phyloP scores from a whole-genome alignment of 2,888 invertebrate species.

The Caenorhabditis wallacei region DNA sequence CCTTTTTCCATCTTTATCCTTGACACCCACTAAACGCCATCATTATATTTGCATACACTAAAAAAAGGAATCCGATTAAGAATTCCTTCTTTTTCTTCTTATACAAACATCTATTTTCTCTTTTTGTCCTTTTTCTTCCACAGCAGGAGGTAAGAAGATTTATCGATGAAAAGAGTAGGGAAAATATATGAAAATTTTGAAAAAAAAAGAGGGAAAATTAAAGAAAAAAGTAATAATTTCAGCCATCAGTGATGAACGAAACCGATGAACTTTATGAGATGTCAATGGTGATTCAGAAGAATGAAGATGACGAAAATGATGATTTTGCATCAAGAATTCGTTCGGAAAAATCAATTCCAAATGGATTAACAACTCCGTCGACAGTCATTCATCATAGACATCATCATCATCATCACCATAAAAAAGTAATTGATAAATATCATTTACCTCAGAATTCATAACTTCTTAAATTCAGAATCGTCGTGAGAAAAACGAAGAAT shows the following conservation, averaged over 20 bases:
- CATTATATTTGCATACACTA: conserved; percentile 41
- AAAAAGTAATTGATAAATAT: conserved; percentile 24
- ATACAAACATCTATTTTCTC: conserved; percentile 28
- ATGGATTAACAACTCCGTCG: conserved; percentile 24
- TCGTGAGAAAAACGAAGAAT: conserved; percentile 73
- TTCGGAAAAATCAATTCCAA: conserved; percentile 47
- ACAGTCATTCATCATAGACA: conserved; percentile 37
- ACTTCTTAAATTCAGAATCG: conserved; percentile 59
- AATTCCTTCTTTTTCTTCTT: conserved; percentile 28
- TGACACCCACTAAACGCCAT: conserved; percentile 33
- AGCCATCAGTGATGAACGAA: conserved; percentile 42
- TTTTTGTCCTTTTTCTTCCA: conserved; percentile 34
- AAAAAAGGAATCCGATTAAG: conserved; percentile 37
- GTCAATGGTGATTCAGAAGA: conserved; percentile 24
- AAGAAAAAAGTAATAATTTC: conserved; percentile 7
- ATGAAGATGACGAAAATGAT: conserved; percentile 20
- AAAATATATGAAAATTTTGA: neutral
- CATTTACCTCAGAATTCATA: neutral
- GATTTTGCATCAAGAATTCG: conserved; percentile 31
- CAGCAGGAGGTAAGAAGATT: conserved; percentile 52
- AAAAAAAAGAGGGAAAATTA: neutral
- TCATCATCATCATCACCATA: conserved; percentile 55
- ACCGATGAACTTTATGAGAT: conserved; percentile 59
- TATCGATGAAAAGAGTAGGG: conserved; percentile 37
- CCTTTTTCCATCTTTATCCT: neutral